Base-by-base conservation (phyloP, 2,888 invertebrate species). In the Serrognathus titanus region DNA sequence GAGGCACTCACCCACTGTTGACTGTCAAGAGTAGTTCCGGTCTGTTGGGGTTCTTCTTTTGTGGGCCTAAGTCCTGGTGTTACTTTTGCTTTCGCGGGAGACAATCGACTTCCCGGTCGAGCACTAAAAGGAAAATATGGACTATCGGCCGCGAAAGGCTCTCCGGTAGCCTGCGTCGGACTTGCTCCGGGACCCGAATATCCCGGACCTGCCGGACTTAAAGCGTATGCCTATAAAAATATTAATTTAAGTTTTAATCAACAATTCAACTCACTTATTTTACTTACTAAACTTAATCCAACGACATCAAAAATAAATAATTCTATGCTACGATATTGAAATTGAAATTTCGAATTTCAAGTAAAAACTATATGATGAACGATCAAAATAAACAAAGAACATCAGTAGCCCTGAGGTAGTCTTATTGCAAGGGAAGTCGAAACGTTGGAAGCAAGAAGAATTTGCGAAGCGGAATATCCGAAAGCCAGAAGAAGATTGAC, bases 121-220 rank as follows among this genome's bases (percentile, higher is more conserved):
- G 77, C 72, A 79, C 84, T 68, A 80, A 87, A 87, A 68, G 87
- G 87, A 60, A 87, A 88, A 80, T 77, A 86, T 75, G 80, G 83
- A 69, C 79, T 76, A 76, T 81, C 75, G 76, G 87, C 72, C 78
- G 85, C 69, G 80, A 85, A 80, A 73, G 85, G 74, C 79, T 87
- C 77, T 75, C 77, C 63, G 78, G 81, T 78, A 67, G 67, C 85
- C 81, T 73, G 79, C 65, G 75, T 79, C 61, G 76, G 76, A 64
- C 77, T 76, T 48, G 75, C 75, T 53, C 77, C 76, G 57, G 77
- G 73, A 58, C 77, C 77, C 60, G 74, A 68, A 66, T 76, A 77
- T 45, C 72, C 76, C 63, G 77, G 77, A 64, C 75, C 77, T 53
- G 77, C 74, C 60, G 78, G 78, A 69, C 78, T 78, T 63, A 78